These are phyloP conservation scores for Capitulum mitella DNA, from an alignment of 2,888 invertebrate genomes.

Conservation along the genomic window DNA sequence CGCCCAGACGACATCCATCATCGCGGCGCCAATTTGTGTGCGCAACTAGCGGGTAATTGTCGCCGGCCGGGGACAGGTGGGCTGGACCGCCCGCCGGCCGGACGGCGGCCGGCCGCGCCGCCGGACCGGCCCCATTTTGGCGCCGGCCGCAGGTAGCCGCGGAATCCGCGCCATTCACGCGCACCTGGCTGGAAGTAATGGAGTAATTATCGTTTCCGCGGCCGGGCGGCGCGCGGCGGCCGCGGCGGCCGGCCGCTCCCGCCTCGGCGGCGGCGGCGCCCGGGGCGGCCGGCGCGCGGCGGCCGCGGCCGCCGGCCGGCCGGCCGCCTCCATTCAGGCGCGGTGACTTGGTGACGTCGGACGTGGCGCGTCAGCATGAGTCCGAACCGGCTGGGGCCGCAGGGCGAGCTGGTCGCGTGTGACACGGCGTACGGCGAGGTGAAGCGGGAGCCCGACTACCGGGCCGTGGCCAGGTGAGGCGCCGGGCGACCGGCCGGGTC, in stretches of 20 bases:
- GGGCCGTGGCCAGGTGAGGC: not conserved
- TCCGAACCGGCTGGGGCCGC: not conserved
- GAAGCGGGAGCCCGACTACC: not conserved
- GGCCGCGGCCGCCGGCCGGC: not conserved
- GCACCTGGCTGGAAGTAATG: constrained; percentile 17
- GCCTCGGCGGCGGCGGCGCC: not conserved
- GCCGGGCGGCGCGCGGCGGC: not conserved
- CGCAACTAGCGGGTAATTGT: constrained; percentile 14
- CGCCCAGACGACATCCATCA: not conserved
- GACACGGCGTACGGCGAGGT: not conserved
- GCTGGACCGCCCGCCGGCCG: not conserved
- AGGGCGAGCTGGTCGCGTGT: not conserved
- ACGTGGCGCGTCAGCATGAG: not conserved
- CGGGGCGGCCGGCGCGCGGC: not conserved
- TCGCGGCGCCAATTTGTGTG: not conserved
- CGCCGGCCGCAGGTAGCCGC: not conserved
- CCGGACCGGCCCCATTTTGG: not conserved
- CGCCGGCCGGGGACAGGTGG: not conserved
- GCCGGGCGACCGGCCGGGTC: not conserved
- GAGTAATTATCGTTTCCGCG: not conserved
- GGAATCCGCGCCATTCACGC: not conserved
- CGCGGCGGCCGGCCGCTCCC: not conserved
- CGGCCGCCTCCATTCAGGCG: not conserved
- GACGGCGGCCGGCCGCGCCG: not conserved
- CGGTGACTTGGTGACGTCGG: constrained; percentile 14